These are phyloP conservation scores for Theodoxus fluviatilis DNA, from an alignment of 2,888 invertebrate species.

Conservation along the genomic window DNA sequence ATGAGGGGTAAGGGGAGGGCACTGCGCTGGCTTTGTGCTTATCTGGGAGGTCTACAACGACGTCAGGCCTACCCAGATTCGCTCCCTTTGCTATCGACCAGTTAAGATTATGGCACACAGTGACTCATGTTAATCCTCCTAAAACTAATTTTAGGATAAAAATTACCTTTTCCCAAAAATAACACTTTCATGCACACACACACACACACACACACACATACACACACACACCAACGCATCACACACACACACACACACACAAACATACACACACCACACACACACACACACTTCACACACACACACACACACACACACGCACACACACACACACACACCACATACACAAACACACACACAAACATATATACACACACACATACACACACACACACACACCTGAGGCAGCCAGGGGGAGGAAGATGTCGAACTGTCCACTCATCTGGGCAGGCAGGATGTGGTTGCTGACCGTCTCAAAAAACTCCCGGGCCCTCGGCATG, in stretches of 20 bases:
- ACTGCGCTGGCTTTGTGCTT: no score
- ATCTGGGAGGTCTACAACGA: no score
- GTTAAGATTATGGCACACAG: no score
- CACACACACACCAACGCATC: conserved; percentile 14
- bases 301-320: not conserved
- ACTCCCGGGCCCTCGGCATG: conserved; percentile 48
- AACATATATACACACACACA: not conserved
- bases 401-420: conserved; percentile 58
- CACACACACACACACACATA: conserved; percentile 17
- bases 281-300: not conserved
- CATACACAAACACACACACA: not conserved
- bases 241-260: conserved; percentile 20
- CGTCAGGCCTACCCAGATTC: no score
- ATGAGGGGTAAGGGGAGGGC: no score
- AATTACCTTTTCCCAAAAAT: not conserved
- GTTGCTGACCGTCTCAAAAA: conserved; percentile 54
- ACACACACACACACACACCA: not conserved
- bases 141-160: no score
- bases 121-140: no score
- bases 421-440: conserved; percentile 61
- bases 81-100: no score
- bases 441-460: conserved; percentile 49
- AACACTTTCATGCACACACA: not conserved
- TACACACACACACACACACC: conserved; percentile 39
- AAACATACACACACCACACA: conserved; percentile 13